Percentiles rank a stretch among this genome's conserved stretches.
phyloP scores from a whole-genome alignment of 2,113 vertebrate species.

The Aramus guarauna region DNA sequence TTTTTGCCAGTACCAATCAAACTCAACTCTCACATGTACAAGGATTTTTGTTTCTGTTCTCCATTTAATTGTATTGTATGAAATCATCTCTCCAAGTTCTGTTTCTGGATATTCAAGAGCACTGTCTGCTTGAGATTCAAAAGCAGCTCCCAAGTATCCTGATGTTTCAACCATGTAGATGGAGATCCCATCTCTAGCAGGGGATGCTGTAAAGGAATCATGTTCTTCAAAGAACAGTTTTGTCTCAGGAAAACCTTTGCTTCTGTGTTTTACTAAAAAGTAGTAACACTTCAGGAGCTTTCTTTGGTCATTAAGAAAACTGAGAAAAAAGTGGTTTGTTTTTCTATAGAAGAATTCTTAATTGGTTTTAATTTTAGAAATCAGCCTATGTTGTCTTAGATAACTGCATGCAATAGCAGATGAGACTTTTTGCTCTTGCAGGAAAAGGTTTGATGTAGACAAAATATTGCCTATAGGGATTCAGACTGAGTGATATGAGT shows the following conservation, averaged over 20 bases:
- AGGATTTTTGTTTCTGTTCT: not conserved
- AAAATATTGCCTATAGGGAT: not conserved
- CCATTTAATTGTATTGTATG: not conserved
- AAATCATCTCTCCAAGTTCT: not conserved
- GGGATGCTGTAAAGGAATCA: not conserved
- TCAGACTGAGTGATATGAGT: not conserved
- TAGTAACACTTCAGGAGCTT: not conserved
- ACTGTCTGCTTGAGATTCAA: not conserved
- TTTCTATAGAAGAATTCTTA: not conserved
- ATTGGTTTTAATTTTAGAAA: not conserved
- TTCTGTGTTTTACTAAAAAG: not conserved
- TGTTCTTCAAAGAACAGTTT: not conserved
- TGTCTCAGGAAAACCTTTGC: not conserved
- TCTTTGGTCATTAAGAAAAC: not conserved
- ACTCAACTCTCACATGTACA: not conserved
- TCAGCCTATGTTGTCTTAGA: not conserved
- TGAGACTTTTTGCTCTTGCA: not conserved
- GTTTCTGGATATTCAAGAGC: not conserved
- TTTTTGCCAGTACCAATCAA: not conserved
- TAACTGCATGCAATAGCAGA: not conserved
- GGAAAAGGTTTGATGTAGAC: not conserved
- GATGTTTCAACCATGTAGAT: accelerated
- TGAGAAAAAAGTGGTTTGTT: not conserved
- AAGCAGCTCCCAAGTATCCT: not conserved
- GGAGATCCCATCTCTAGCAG: not conserved